Evolutionary conservation across 2,113 vertebrate species (phyloP).

Genomic region (Capreolus pygargus): DNA sequence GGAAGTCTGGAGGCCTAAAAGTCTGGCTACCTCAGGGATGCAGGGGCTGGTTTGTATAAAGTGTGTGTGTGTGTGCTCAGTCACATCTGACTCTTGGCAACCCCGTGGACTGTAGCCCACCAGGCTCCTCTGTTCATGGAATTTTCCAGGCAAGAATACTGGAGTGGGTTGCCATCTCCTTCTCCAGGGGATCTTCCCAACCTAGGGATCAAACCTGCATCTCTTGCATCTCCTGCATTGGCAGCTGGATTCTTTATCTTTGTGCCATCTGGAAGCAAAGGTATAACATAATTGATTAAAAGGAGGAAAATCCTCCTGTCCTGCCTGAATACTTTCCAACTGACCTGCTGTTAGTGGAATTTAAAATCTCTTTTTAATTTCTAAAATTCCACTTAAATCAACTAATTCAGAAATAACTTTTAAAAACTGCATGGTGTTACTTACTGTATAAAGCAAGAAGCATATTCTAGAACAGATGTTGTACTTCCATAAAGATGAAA

Average conservation of each 20-base stretch:
- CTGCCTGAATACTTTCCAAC: neutral
- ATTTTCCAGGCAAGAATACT: neutral
- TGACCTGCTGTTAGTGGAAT: neutral
- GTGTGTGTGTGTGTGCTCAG: neutral
- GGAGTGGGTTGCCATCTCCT: neutral
- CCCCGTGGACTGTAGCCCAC: neutral
- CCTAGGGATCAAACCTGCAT: neutral
- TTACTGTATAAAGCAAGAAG: neutral
- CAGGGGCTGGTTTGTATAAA: neutral
- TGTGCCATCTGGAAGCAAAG: neutral
- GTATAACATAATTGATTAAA: neutral
- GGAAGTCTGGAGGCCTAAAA: neutral
- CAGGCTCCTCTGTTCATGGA: neutral
- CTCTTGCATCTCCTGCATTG: neutral
- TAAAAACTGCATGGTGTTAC: neutral
- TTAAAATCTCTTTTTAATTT: neutral
- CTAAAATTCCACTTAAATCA: constrained; percentile 17
- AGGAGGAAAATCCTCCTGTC: neutral
- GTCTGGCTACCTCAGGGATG: neutral
- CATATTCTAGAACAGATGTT: neutral
- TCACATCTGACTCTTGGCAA: neutral
- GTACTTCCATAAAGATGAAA: neutral
- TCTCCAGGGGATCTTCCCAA: neutral
- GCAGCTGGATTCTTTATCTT: neutral
- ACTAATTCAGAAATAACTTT: neutral